phyloP scores from a whole-genome alignment of 2,113 vertebrate genomes.

The Odocoileus virginianus region DNA sequence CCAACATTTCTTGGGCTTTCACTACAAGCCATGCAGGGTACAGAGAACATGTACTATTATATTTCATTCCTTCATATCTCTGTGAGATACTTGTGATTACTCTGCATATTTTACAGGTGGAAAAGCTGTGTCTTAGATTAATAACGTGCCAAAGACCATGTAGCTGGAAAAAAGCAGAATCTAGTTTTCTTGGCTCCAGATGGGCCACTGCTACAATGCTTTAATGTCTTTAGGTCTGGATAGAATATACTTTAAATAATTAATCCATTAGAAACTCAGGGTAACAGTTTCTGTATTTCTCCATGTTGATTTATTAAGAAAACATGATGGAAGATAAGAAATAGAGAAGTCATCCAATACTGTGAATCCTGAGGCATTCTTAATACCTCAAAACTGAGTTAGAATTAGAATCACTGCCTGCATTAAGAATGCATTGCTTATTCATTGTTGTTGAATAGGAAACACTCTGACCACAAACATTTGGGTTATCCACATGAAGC shows the following conservation, averaged over 20 bases:
- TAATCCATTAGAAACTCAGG: background rate
- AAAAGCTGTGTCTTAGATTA: background rate
- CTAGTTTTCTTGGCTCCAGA: background rate
- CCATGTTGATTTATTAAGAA: background rate
- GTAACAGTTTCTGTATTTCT: background rate
- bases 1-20: constrained; percentile 22
- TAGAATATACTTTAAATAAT: background rate
- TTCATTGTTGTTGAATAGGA: background rate
- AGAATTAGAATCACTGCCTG: background rate
- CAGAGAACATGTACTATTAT: background rate
- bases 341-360: background rate
- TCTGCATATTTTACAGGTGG: constrained; percentile 32
- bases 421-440: background rate
- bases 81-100: constrained; percentile 11
- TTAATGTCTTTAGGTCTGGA: background rate
- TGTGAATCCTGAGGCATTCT: background rate
- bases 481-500: background rate
- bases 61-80: constrained; percentile 15
- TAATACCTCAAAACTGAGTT: background rate
- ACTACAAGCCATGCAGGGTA: background rate
- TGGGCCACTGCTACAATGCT: background rate
- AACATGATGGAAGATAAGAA: background rate
- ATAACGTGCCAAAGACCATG: background rate
- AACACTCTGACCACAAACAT: background rate
- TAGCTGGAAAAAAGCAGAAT: background rate